phyloP scores from a whole-genome alignment of 2,888 invertebrate species.

The Tenthredo livida region DNA sequence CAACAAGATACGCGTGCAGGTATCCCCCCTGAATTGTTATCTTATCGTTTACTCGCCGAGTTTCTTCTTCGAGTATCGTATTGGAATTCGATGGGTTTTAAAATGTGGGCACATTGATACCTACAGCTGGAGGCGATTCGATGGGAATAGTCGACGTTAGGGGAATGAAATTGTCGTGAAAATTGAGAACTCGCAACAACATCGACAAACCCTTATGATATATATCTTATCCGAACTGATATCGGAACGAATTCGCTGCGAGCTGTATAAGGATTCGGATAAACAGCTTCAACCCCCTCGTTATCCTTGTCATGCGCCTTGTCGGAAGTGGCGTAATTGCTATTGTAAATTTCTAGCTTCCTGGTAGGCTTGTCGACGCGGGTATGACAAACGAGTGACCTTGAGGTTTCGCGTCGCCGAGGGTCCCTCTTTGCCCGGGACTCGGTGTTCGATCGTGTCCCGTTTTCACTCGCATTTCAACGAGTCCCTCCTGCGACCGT shows the following conservation, averaged over 20 bases:
- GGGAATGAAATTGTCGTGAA: background rate
- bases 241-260: background rate
- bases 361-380: constrained; percentile 8
- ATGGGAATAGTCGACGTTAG: background rate
- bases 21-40: background rate
- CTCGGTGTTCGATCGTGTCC: constrained; percentile 45
- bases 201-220: background rate
- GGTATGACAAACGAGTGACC: constrained; percentile 44
- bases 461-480: constrained; percentile 36
- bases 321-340: constrained; percentile 15
- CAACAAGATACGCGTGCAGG: constrained; percentile 24
- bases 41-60: constrained; percentile 29
- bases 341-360: background rate
- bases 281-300: background rate
- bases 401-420: constrained; percentile 9
- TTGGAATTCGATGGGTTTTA: background rate
- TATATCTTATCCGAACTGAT: background rate
- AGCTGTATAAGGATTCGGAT: background rate
- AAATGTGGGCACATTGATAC: background rate
- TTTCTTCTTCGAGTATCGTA: background rate
- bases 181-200: background rate
- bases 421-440: constrained; percentile 42
- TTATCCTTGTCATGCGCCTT: background rate
- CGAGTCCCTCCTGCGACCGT: constrained; percentile 31
- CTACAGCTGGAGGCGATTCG: background rate